Conservation (phyloP, 2,113 vertebrate genomes). For the Cavia aperea region DNA sequence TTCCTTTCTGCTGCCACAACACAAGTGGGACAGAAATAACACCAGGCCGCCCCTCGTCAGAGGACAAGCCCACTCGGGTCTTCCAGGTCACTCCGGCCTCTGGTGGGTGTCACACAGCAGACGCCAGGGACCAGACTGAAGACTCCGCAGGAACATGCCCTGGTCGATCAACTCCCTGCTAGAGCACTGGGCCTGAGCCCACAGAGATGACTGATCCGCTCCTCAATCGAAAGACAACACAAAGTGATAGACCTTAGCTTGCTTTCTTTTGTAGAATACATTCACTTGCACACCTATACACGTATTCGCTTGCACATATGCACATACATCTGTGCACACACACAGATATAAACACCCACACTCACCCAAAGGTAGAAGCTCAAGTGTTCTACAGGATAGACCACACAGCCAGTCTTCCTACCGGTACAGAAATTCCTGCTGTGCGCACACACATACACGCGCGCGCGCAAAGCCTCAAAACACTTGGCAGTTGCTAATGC, state of each 20-base stretch:
- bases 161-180: background rate
- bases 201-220: background rate
- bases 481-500: background rate
- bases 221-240: background rate
- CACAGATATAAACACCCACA: background rate
- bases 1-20: background rate
- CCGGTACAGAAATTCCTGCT: background rate
- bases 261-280: background rate
- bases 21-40: background rate
- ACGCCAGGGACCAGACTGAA: background rate
- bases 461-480: background rate
- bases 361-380: background rate
- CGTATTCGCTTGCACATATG: background rate
- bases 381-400: accelerated
- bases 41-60: background rate
- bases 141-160: background rate
- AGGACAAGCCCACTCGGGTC: accelerated
- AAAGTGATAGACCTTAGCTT: background rate
- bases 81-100: no score
- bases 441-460: background rate
- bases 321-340: background rate
- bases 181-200: background rate
- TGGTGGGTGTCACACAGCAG: accelerated
- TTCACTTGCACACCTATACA: background rate
- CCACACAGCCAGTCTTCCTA: background rate